Conservation (phyloP, 2,797 vertebrate species). For the Amazona finschi region DNA sequence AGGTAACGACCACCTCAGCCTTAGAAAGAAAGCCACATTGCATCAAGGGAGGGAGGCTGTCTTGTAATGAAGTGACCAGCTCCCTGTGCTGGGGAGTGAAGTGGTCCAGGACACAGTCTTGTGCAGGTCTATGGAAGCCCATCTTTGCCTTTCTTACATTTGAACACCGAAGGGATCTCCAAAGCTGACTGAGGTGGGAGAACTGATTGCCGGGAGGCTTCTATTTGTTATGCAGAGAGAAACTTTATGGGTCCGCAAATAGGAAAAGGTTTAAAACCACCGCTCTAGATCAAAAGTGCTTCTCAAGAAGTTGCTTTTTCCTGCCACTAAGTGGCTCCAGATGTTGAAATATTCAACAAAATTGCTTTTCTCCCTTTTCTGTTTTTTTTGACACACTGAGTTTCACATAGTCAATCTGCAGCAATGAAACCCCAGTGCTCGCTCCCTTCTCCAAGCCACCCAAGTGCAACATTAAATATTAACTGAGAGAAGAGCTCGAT, state of each 20-base stretch:
- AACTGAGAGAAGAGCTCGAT: background rate
- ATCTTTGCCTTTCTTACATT: background rate
- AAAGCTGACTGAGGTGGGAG: background rate
- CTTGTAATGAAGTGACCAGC: background rate
- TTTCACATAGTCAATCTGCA: conserved; percentile 48
- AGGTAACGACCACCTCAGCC: background rate
- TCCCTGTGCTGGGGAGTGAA: background rate
- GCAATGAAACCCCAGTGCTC: background rate
- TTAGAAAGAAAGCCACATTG: accelerated
- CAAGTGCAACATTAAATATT: conserved; percentile 56
- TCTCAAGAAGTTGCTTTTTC: conserved; percentile 56
- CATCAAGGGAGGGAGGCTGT: background rate
- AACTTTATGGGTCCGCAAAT: conserved; percentile 1
- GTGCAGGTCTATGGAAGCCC: background rate
- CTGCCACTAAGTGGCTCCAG: conserved; percentile 72
- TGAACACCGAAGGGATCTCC: background rate
- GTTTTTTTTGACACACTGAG: background rate
- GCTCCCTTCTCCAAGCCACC: background rate
- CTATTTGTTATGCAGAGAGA: background rate
- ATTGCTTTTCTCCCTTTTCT: conserved; percentile 9
- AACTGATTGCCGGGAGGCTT: background rate
- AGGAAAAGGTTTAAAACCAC: conserved; percentile 21
- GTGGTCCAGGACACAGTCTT: background rate
- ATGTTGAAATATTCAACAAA: conserved; percentile 75
- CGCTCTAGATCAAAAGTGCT: conserved; percentile 49